Conservation (phyloP, 2,113 vertebrate species). For the Panthera tigris region DNA sequence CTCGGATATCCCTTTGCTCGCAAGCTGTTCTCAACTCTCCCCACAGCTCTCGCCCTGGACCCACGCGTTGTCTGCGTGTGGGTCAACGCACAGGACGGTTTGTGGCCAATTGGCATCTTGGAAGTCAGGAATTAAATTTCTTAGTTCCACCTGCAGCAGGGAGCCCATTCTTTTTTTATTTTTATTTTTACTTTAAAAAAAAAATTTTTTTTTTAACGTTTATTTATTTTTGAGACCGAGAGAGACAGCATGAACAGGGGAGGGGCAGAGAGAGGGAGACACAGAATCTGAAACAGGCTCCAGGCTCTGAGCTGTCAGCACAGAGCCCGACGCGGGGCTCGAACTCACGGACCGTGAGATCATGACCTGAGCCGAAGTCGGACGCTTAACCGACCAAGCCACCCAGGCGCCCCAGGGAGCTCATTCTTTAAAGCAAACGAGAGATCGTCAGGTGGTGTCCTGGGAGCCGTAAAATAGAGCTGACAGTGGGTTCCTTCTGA, state of each 20-base stretch:
- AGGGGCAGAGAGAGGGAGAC: too few species aligned
- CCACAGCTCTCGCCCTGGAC: neutral
- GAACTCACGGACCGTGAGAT: too few species aligned
- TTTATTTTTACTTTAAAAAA: too few species aligned
- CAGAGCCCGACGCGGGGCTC: too few species aligned
- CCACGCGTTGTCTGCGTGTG: rapidly evolving
- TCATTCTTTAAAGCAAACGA: slow-evolving; percentile 8
- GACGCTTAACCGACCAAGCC: too few species aligned
- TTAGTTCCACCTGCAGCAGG: neutral
- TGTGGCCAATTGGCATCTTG: neutral
- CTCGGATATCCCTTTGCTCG: slow-evolving; percentile 54
- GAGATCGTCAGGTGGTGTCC: neutral
- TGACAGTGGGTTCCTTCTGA: neutral
- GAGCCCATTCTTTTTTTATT: neutral
- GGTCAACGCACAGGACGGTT: neutral
- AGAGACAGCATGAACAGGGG: too few species aligned
- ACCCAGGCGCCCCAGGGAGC: neutral
- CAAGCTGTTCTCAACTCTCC: neutral
- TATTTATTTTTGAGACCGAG: too few species aligned
- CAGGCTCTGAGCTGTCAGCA: too few species aligned
- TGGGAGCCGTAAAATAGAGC: neutral
- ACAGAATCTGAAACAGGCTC: too few species aligned
- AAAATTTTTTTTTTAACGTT: too few species aligned
- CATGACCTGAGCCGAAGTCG: too few species aligned
- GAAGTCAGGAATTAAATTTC: neutral